Evolutionary conservation across 1,140 invertebrate species (phyloP), one percentile per base, ranked within the genome.

Genomic region (Hydropsyche tenuis): DNA sequence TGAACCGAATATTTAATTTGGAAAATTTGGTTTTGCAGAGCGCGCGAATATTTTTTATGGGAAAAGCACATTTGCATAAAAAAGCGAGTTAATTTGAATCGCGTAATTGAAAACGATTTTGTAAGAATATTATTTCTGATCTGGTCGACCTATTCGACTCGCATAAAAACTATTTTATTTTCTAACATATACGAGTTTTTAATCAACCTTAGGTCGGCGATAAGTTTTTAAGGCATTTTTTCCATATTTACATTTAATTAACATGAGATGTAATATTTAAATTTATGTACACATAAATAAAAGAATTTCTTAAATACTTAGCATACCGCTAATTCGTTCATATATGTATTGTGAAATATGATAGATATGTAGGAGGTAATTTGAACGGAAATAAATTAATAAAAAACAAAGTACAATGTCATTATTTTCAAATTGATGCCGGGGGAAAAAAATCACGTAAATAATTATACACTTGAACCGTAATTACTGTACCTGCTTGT

Each of bases 331-430:
- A 9, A 22, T 60, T 12, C 23, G 2, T 60, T 12, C 1, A 25
- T 23, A 14, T 60, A 53, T 2, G 2, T 53, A 53, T 53, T 43
- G 45, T n/a, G 14, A n/a, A 7, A 4, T 48, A 48, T 48, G 11
- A 48, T 48, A 16, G 16, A 48, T 60, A 60, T 56, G 20, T 22
- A 56, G n/a, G n/a, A 16, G 20, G 30, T 60, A 22, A 23, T 25
- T 5, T 9, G 56, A 60, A 27, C 56, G 56, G 56, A 60, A 60
- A 60, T 60, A 60, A 60, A 60, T 60, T 23, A 25, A 25, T 60
- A 60, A 60, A 60, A 60, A 60, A 60, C 25, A 60, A 60, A 60
- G 7, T 60, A 60, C 56, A 60, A 60, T 60, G 56, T 60, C 56
- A 60, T 60, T 60, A 60, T 60, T 60, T 60, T 60, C 56, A 23